Conservation (phyloP, 1,140 invertebrate species). For the Euwallacea fornicatus region DNA sequence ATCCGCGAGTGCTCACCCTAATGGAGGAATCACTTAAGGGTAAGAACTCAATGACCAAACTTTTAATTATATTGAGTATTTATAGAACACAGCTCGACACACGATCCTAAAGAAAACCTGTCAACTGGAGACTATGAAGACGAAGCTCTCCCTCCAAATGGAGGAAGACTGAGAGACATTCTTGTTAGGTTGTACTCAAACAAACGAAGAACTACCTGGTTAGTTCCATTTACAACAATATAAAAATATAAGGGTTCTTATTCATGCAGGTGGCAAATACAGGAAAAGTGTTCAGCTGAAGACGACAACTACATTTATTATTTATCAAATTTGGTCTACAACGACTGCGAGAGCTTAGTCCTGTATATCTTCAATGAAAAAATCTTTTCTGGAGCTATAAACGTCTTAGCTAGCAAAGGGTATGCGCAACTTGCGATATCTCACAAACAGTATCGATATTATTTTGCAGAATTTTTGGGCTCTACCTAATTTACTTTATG, state of each 20-base stretch:
- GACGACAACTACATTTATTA: conserved; percentile 27
- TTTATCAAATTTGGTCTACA: conserved; percentile 17
- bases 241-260: too few relatives aligned
- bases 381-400: conserved; percentile 13
- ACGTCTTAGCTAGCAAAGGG: conserved; percentile 9
- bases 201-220: background rate
- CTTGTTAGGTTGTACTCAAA: background rate
- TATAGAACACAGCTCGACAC: too few relatives aligned
- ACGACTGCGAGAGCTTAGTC: conserved; percentile 11
- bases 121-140: background rate
- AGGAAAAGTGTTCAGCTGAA: conserved; percentile 9
- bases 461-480: conserved; percentile 32
- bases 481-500: conserved; percentile 37
- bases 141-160: background rate
- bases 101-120: too few relatives aligned
- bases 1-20: background rate
- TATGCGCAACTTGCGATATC: background rate
- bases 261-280: conserved; percentile 18
- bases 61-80: too few relatives aligned
- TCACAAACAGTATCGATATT: background rate
- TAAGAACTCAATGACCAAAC: background rate
- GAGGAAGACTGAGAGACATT: background rate
- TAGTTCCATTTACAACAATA: background rate
- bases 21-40: conserved; percentile 8
- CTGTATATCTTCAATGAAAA: conserved; percentile 26